These are phyloP conservation scores for Brachyopa scutellaris DNA, from an alignment of 2,888 invertebrate genomes.

Conservation along the genomic window DNA sequence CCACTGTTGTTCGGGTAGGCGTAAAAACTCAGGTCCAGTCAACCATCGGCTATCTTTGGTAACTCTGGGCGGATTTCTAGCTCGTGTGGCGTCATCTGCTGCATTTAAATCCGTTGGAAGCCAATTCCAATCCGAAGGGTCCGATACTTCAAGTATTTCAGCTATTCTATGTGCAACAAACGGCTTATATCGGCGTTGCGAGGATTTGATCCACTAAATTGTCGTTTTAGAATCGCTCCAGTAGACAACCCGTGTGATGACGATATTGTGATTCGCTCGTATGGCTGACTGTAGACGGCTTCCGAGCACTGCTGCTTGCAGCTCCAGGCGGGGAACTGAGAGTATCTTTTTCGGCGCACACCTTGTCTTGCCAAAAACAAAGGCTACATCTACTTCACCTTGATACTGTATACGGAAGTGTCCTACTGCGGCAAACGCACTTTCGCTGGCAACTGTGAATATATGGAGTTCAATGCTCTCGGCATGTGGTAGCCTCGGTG, in stretches of 20 bases:
- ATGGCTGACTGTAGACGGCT: conserved; percentile 6
- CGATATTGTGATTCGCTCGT: not conserved
- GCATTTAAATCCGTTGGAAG: not conserved
- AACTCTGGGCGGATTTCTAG: not conserved
- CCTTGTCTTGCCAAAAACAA: conserved; percentile 59
- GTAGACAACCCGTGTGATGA: not conserved
- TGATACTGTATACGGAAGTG: conserved; percentile 39
- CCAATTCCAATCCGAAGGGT: conserved; percentile 1
- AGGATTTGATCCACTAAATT: conserved; percentile 17
- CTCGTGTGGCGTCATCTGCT: not conserved
- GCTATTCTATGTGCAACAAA: conserved; percentile 14
- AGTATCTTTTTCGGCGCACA: conserved; percentile 3
- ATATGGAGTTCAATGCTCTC: conserved; percentile 48
- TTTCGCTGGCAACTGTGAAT: conserved; percentile 62
- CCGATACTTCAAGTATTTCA: no score
- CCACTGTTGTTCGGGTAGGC: not conserved
- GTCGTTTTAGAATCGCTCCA: not conserved
- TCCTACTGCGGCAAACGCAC: conserved; percentile 70
- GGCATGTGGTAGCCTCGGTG: not conserved
- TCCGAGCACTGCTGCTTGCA: conserved; percentile 15
- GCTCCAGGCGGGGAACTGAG: not conserved
- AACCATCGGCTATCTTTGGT: conserved; percentile 1
- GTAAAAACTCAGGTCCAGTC: not conserved
- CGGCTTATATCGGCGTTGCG: conserved; percentile 57
- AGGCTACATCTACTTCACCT: conserved; percentile 37